These are phyloP conservation scores for Cephus cinctus DNA, from an alignment of 1,140 invertebrate species.

Conservation along the genomic window DNA sequence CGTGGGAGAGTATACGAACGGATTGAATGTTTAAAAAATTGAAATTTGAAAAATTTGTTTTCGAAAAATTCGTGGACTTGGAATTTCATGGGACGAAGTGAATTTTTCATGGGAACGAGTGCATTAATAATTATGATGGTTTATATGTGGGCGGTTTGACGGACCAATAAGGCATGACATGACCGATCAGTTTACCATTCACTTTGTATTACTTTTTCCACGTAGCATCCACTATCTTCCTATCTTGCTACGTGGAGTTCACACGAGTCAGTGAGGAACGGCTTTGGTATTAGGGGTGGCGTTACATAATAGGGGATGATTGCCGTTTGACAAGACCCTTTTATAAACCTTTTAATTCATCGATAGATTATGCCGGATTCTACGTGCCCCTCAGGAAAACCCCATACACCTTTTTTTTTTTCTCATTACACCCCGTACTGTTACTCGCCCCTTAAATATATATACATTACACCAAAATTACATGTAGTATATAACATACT, in stretches of 20 bases:
- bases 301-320: constrained; percentile 51
- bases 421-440: too few relatives aligned
- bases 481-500: too few relatives aligned
- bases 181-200: constrained; percentile 45
- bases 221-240: constrained; percentile 24
- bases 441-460: too few relatives aligned
- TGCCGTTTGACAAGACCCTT: constrained; percentile 45
- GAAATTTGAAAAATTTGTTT: too few relatives aligned
- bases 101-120: constrained; percentile 24
- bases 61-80: too few relatives aligned
- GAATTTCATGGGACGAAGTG: too few relatives aligned
- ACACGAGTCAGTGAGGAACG: constrained; percentile 35
- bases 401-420: too few relatives aligned
- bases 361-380: too few relatives aligned
- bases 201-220: constrained; percentile 28
- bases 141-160: constrained; percentile 47
- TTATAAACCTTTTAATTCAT: constrained; percentile 39
- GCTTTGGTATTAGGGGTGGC: constrained; percentile 29
- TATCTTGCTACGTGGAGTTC: constrained; percentile 41
- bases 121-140: constrained; percentile 24
- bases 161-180: constrained; percentile 47
- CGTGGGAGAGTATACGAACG: not conserved
- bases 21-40: too few relatives aligned
- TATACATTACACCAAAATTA: too few relatives aligned
- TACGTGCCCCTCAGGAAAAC: too few relatives aligned